Evolutionary conservation across 2,888 invertebrate species (phyloP).

Genomic region (Drosophila acutilabella): DNA sequence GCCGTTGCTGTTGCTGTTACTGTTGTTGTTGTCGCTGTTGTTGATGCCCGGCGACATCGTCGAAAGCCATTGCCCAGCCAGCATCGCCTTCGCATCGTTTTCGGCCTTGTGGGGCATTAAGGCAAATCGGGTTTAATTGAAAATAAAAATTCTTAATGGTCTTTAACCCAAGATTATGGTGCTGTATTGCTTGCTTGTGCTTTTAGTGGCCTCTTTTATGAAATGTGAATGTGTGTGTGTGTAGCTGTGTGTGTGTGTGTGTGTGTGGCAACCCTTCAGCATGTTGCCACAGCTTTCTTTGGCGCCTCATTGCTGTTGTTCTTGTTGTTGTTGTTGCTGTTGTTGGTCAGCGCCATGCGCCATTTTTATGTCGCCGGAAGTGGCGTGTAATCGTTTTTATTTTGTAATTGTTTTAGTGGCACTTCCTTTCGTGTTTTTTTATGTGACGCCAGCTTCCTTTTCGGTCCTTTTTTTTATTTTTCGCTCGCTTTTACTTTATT

Average conservation of each 20-base stretch:
- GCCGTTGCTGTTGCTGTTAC: constrained; percentile 19
- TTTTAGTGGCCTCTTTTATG: constrained; percentile 77
- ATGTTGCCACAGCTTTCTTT: constrained; percentile 30
- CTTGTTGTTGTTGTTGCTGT: neutral
- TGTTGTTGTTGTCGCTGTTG: constrained; percentile 32
- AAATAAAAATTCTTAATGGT: constrained; percentile 83
- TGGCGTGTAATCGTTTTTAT: constrained; percentile 81
- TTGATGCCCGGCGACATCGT: constrained; percentile 54
- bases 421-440: constrained; percentile 81
- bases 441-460: constrained; percentile 65
- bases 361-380: constrained; percentile 81
- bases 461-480: constrained; percentile 43
- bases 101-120: constrained; percentile 82
- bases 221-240: constrained; percentile 49
- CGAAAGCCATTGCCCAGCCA: constrained; percentile 34
- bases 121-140: constrained; percentile 82
- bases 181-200: constrained; percentile 67
- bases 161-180: constrained; percentile 82
- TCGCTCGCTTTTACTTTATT: constrained; percentile 21
- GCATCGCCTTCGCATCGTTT: constrained; percentile 57
- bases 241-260: constrained; percentile 10
- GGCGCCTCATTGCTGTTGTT: constrained; percentile 14
- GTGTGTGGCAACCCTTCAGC: constrained; percentile 35
- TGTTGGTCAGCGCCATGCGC: constrained; percentile 65
- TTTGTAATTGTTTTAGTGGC: constrained; percentile 81